These are phyloP conservation scores for Clostera curtula DNA, from an alignment of 2,888 invertebrate species.

Conservation along the genomic window DNA sequence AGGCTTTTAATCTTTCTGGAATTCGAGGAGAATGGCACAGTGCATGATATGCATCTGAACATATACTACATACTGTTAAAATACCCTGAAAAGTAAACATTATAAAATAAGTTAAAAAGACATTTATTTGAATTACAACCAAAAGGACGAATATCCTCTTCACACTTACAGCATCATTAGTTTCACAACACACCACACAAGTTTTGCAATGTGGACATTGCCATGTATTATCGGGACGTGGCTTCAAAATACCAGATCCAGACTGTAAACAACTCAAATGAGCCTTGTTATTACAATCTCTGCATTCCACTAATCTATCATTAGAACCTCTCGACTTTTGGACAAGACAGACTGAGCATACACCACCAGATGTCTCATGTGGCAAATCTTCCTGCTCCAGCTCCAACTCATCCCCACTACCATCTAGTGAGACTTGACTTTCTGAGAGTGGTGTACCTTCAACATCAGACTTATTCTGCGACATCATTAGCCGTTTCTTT, in stretches of 20 bases:
- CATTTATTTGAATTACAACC: background rate
- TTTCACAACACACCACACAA: conserved; percentile 87
- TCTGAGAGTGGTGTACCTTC: conserved; percentile 55
- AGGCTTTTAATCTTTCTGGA: conserved; percentile 70
- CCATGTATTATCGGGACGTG: conserved; percentile 82
- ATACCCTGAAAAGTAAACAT: conserved; percentile 69
- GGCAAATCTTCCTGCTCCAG: conserved; percentile 52
- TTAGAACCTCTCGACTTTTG: conserved; percentile 74
- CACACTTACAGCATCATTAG: conserved; percentile 80
- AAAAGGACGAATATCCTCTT: background rate
- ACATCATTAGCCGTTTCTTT: conserved; percentile 62
- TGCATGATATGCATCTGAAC: conserved; percentile 90
- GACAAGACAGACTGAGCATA: conserved; percentile 77
- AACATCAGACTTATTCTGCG: conserved; percentile 37
- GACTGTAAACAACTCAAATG: conserved; percentile 81
- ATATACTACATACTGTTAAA: conserved; percentile 86
- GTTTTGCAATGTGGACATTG: conserved; percentile 94
- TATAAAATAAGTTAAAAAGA: conserved; percentile 1
- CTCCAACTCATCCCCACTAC: conserved; percentile 62
- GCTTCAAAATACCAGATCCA: conserved; percentile 78
- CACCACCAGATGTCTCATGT: conserved; percentile 70
- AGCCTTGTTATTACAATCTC: conserved; percentile 84
- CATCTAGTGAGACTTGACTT: conserved; percentile 55
- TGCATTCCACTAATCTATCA: conserved; percentile 79
- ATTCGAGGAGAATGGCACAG: conserved; percentile 85